Base-by-base conservation (phyloP, 2,113 vertebrate species). In the Pipa parva region DNA sequence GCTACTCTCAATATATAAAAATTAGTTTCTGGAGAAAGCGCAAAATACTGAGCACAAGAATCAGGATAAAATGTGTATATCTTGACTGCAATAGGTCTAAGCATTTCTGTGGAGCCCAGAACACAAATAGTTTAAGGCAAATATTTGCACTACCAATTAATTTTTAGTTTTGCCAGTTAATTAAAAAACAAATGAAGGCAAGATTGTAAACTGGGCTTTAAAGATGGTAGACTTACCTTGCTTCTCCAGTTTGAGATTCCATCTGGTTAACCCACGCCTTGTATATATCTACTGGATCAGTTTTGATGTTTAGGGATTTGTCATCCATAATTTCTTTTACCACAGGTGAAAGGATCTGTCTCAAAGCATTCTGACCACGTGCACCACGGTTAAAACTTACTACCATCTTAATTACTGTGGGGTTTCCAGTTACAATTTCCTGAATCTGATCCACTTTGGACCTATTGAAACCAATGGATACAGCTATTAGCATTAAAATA, bases 211-310 rank as follows among this genome's bases (percentile, higher is more conserved):
- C 80, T 72, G n/a, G n/a, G n/a, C n/a, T n/a, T n/a, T n/a, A n/a
- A n/a, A n/a, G n/a, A n/a, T n/a, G n/a, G n/a, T n/a, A 26, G 13
- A n/a, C 25, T 69, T 77, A 99, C 96, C 96, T 98, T 71, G 94
- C 96, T 74, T 99, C 96, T 50, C 95, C 96, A 0, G 94, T 98
- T 73, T 99, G 95, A 18, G 92, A 92, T 76, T 99, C 96, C 96
- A 98, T 99, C 83, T 99, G 97, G 81, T 99, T 99, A 31, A 99
- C 95, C 97, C 97, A 99, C 48, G 93, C 87, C 76, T 99, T 99
- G 76, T 99, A 99, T 71, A 99, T 98, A 76, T 99, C 97, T 75
- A 99, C 95, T 0, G 97, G 95, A 77, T 99, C 95, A 0, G 94
- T 99, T 81, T 97, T 99, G 84, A 99, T 98, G 80, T 97, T 98